These are phyloP conservation scores for Ferrisia virgata DNA, from an alignment of 2,888 invertebrate genomes.

Conservation along the genomic window DNA sequence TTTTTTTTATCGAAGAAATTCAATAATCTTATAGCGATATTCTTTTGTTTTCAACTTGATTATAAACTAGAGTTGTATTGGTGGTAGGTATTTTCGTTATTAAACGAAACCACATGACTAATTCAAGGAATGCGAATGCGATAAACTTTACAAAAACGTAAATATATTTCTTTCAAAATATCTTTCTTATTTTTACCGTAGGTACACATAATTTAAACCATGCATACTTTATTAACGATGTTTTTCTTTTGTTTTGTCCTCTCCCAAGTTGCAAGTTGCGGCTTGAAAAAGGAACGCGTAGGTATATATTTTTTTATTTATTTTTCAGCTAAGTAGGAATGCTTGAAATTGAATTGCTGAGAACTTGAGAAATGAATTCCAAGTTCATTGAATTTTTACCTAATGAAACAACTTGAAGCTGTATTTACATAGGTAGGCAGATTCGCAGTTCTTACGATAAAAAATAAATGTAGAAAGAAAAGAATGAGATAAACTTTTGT, in stretches of 20 bases:
- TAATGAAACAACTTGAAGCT: not conserved
- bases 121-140: not conserved
- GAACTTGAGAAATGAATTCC: not conserved
- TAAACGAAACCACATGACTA: not conserved
- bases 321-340: not conserved
- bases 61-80: not conserved
- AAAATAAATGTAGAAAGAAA: not conserved
- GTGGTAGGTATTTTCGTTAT: not conserved
- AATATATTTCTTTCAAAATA: not conserved
- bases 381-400: not conserved
- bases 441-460: not conserved
- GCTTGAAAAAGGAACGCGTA: not conserved
- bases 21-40: not conserved
- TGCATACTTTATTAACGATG: not conserved
- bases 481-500: not conserved
- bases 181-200: not conserved
- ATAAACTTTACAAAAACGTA: not conserved
- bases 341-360: not conserved
- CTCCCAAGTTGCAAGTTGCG: not conserved
- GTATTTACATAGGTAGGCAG: not conserved
- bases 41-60: not conserved
- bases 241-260: not conserved
- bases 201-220: not conserved
- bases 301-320: not conserved
- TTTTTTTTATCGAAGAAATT: not conserved